A percentile compares a stretch with the other conserved stretches of the same genome.
phyloP scores from a whole-genome alignment of 2,113 vertebrate species.

The Aldabrachelys gigantea region DNA sequence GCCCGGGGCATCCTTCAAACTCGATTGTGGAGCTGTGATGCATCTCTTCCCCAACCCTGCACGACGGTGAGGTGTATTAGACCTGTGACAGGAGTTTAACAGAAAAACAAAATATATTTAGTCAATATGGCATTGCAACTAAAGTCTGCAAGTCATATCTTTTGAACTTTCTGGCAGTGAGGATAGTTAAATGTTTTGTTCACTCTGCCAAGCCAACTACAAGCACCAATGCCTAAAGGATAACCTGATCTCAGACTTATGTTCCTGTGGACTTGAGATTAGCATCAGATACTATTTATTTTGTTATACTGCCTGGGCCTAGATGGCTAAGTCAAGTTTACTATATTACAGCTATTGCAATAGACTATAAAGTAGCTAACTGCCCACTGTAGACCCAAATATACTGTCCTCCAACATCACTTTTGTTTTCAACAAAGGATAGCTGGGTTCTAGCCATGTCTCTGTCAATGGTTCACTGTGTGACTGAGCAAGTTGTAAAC shows the following conservation, averaged over 20 bases:
- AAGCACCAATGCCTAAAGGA: background rate
- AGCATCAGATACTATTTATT: background rate
- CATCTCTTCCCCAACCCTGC: too few relatives aligned
- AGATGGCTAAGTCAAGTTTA: background rate
- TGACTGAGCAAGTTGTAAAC: background rate
- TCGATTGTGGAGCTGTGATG: too few relatives aligned
- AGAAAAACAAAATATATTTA: conserved; percentile 55
- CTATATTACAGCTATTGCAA: background rate
- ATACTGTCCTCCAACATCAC: rapidly evolving
- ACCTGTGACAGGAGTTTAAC: background rate
- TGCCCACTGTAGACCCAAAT: rapidly evolving
- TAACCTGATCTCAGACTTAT: background rate
- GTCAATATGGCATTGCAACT: conserved; percentile 45
- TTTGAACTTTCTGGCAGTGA: background rate
- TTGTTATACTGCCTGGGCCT: background rate
- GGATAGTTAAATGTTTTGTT: background rate
- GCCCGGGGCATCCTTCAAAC: too few relatives aligned
- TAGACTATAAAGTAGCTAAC: background rate
- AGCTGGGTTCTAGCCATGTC: background rate
- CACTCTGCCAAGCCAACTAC: background rate
- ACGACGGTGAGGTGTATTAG: too few relatives aligned
- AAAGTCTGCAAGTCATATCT: conserved; percentile 40
- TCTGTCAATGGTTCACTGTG: background rate
- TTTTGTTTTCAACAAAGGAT: background rate
- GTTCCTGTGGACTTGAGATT: background rate